Evolutionary conservation across 1,140 invertebrate genomes (phyloP).

Genomic region (Bradynema listronoti): DNA sequence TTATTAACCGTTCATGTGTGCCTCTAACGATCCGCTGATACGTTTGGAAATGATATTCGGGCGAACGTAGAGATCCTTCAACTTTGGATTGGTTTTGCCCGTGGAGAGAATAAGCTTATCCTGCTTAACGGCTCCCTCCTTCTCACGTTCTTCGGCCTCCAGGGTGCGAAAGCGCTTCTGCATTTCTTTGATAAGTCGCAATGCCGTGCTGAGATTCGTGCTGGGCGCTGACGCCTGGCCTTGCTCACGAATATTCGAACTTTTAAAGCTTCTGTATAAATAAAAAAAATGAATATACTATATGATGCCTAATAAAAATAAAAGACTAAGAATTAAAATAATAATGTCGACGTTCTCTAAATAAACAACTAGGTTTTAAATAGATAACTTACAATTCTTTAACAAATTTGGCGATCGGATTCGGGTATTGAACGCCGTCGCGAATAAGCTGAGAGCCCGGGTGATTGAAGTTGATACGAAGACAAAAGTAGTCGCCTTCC

Average conservation of each 20-base stretch:
- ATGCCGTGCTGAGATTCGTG: conserved; percentile 89
- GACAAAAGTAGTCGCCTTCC: conserved; percentile 96
- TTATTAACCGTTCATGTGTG: conserved; percentile 79
- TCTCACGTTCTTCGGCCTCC: conserved; percentile 95
- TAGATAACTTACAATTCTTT: conserved; percentile 81
- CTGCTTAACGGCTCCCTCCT: conserved; percentile 91
- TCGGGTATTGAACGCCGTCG: conserved; percentile 79
- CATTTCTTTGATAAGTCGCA: conserved; percentile 94
- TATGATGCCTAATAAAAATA: not conserved
- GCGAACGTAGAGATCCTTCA: conserved; percentile 95
- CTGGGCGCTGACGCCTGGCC: conserved; percentile 90
- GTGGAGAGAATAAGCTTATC: conserved; percentile 84
- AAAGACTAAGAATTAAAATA: too few species aligned
- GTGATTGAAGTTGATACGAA: conserved; percentile 97
- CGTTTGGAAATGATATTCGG: conserved; percentile 96
- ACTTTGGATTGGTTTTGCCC: conserved; percentile 92
- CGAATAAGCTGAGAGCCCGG: conserved; percentile 84
- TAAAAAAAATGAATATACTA: conserved; percentile 6
- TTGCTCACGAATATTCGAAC: conserved; percentile 92
- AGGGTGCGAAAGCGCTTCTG: conserved; percentile 97
- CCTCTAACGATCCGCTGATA: conserved; percentile 82
- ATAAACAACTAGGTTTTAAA: too few species aligned
- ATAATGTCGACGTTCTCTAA: too few species aligned
- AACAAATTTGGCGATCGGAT: conserved; percentile 89
- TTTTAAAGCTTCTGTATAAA: conserved; percentile 79